Evolutionary conservation across 2,888 invertebrate species (phyloP).

Genomic region (Drosophila greeni): DNA sequence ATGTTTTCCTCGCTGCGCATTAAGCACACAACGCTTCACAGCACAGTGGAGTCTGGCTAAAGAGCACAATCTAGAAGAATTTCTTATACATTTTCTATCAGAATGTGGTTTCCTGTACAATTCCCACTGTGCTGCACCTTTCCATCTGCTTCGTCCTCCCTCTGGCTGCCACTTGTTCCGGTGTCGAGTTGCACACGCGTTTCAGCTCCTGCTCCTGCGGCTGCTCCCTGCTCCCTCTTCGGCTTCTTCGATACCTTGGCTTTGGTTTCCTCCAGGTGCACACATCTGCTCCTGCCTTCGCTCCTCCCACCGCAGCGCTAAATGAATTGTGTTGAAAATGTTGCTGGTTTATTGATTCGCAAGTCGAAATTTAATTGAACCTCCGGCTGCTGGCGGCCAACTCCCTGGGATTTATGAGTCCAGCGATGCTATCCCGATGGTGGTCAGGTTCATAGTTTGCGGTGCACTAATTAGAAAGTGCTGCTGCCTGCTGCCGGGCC

Average conservation of each 20-base stretch:
- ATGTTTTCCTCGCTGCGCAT: slow-evolving; percentile 55
- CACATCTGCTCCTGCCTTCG: slow-evolving; percentile 36
- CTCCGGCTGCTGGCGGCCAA: slow-evolving; percentile 26
- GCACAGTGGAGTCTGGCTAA: slow-evolving; percentile 11
- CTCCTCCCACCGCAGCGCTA: background rate
- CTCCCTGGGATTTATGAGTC: slow-evolving; percentile 52
- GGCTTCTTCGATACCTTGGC: slow-evolving; percentile 5
- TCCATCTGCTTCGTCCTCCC: slow-evolving; percentile 1
- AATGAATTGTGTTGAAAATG: slow-evolving; percentile 69
- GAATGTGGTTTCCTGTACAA: background rate
- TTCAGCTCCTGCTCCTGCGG: slow-evolving; percentile 7
- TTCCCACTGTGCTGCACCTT: slow-evolving; percentile 14
- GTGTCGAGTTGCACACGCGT: slow-evolving; percentile 69
- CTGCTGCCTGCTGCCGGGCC: slow-evolving; percentile 1
- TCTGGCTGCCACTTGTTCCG: slow-evolving; percentile 68
- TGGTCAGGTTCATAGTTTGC: slow-evolving; percentile 62
- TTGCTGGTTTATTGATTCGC: slow-evolving; percentile 71
- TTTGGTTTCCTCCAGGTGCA: slow-evolving; percentile 44
- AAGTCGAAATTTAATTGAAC: slow-evolving; percentile 73
- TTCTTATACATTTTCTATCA: background rate
- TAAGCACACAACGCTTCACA: slow-evolving; percentile 56
- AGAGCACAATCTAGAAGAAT: too few species aligned
- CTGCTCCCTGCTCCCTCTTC: slow-evolving; percentile 1
- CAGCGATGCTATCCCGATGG: slow-evolving; percentile 12
- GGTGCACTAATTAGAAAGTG: slow-evolving; percentile 63